phyloP scores from a whole-genome alignment of 1,140 invertebrate genomes.

The Ylistrum balloti region DNA sequence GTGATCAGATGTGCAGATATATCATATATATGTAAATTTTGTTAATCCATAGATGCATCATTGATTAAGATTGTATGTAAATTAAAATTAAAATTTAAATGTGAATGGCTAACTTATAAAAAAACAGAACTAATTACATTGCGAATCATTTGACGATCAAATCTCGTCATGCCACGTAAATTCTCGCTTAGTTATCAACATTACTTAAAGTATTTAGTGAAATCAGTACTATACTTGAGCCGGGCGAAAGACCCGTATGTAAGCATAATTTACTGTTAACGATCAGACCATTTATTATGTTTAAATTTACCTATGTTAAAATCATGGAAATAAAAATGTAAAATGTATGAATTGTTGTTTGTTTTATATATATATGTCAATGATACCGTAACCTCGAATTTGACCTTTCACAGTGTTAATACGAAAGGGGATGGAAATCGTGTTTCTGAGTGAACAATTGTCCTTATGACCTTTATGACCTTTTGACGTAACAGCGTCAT shows the following conservation, averaged over 20 bases:
- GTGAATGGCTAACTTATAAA: constrained; percentile 40
- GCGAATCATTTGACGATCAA: constrained; percentile 10
- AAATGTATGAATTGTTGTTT: constrained; percentile 43
- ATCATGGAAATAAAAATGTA: constrained; percentile 54
- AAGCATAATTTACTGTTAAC: constrained; percentile 52
- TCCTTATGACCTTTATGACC: no score
- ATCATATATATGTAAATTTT: constrained; percentile 35
- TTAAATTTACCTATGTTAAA: constrained; percentile 55
- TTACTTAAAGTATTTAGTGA: constrained; percentile 29
- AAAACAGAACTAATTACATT: constrained; percentile 29
- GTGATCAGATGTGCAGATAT: background rate
- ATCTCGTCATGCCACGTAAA: background rate
- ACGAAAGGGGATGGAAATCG: no score
- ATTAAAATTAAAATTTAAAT: no score
- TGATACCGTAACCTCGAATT: no score
- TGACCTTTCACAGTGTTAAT: no score
- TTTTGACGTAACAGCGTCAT: no score
- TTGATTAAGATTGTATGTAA: constrained; percentile 13
- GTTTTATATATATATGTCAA: no score
- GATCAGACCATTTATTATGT: constrained; percentile 55
- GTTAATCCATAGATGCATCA: constrained; percentile 19
- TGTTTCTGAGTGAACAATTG: no score
- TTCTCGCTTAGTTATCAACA: constrained; percentile 33
- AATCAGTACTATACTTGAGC: constrained; percentile 34
- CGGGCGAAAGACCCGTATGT: background rate